Evolutionary conservation across 1,140 invertebrate genomes (phyloP).

Genomic region (Drosophila nasuta): DNA sequence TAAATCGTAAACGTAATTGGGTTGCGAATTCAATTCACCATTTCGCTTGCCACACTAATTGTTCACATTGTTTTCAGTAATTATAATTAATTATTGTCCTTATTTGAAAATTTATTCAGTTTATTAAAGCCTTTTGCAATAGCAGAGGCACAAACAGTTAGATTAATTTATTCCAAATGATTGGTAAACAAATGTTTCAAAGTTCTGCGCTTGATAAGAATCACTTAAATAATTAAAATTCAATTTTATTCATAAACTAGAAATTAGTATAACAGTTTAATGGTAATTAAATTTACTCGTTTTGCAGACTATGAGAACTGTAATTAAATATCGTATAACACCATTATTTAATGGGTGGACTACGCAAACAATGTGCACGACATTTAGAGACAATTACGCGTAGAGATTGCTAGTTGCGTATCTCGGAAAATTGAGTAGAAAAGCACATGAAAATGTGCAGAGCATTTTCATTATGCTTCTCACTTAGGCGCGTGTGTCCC

Average conservation of each 20-base stretch:
- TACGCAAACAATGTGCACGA: constrained; percentile 20
- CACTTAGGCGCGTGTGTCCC: constrained; percentile 77
- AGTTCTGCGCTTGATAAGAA: no score
- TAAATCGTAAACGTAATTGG: constrained; percentile 35
- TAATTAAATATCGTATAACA: neutral
- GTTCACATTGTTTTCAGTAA: constrained; percentile 19
- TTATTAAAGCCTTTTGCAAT: constrained; percentile 19
- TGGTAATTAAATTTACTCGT: no score
- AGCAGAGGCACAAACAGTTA: neutral
- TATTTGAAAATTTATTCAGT: constrained; percentile 6
- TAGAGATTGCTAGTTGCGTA: constrained; percentile 15
- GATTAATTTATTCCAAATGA: neutral
- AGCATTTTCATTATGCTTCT: constrained; percentile 61
- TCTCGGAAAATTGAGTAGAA: constrained; percentile 39
- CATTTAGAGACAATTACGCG: constrained; percentile 2
- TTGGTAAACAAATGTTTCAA: neutral
- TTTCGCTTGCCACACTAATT: constrained; percentile 19
- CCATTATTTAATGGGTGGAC: neutral
- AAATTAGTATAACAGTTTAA: no score
- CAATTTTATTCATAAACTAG: no score
- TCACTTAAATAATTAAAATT: neutral
- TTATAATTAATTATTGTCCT: constrained; percentile 11
- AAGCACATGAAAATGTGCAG: constrained; percentile 61
- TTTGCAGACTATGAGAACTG: neutral
- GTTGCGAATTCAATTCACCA: constrained; percentile 24